A percentile compares a stretch with the other conserved stretches of the same genome.
Conservation (phyloP, 2,888 invertebrate species). For the Drosophila anomalata region DNA sequence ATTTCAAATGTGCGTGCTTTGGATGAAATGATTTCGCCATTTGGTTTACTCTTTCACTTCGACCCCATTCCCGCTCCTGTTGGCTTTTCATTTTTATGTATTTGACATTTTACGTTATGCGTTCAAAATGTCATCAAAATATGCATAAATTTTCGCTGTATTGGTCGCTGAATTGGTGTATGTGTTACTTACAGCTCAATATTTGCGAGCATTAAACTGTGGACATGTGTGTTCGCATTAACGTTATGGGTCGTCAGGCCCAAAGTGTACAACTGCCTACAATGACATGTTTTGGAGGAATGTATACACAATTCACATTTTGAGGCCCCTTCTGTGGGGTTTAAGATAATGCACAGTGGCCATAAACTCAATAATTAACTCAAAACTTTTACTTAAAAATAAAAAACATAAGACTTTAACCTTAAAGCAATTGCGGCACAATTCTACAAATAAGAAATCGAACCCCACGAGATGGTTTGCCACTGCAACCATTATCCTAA, state of each 20-base stretch:
- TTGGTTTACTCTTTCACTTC: conserved; percentile 60
- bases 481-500: conserved; percentile 41
- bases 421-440: conserved; percentile 9
- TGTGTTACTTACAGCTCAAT: conserved; percentile 54
- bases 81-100: conserved; percentile 57
- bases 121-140: conserved; percentile 67
- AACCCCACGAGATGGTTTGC: conserved; percentile 20
- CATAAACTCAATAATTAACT: too few species aligned
- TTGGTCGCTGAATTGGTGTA: background rate
- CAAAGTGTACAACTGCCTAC: conserved; percentile 33
- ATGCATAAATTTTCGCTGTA: conserved; percentile 52
- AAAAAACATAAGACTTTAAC: background rate
- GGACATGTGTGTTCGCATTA: conserved; percentile 56
- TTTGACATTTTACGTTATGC: conserved; percentile 68
- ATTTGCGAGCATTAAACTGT: conserved; percentile 68
- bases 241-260: conserved; percentile 64
- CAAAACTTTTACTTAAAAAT: too few species aligned
- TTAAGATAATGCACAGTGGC: conserved; percentile 36
- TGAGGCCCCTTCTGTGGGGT: conserved; percentile 3
- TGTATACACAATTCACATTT: conserved; percentile 6
- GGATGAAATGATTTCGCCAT: conserved; percentile 64
- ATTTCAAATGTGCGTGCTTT: conserved; percentile 32
- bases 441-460: conserved; percentile 21
- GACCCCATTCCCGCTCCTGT: conserved; percentile 25
- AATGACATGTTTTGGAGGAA: conserved; percentile 4